Percentiles rank a stretch among this genome's conserved stretches.
These are phyloP conservation scores for Onthophagus sagittarius DNA, from an alignment of 2,888 invertebrate species.

Conservation along the genomic window DNA sequence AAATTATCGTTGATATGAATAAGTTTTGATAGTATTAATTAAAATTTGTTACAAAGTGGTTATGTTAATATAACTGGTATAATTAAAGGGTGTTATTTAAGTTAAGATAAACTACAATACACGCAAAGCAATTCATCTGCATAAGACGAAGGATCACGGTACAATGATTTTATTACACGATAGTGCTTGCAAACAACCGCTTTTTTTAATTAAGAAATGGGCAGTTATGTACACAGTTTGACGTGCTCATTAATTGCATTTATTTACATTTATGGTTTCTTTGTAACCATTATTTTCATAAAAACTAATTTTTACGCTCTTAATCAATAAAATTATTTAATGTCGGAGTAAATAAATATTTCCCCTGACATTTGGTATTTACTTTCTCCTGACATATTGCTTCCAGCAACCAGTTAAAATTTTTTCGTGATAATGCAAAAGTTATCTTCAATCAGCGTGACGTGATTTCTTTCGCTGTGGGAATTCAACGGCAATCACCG, in stretches of 20 bases:
- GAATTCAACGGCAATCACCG: not conserved
- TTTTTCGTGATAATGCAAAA: not conserved
- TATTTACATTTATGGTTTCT: not conserved
- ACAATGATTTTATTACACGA: not conserved
- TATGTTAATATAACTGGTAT: not conserved
- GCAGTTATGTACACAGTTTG: not conserved
- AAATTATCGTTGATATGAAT: not conserved
- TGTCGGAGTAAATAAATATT: not conserved
- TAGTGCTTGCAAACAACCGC: not conserved
- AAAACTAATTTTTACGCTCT: not conserved
- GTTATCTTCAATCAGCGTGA: not conserved
- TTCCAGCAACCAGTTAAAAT: not conserved
- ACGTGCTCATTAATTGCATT: not conserved
- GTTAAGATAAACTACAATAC: not conserved
- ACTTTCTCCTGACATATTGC: not conserved
- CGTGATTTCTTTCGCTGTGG: not conserved
- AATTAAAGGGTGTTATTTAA: not conserved
- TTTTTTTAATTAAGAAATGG: not conserved
- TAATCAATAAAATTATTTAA: not conserved
- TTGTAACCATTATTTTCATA: not conserved
- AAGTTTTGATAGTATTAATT: too few relatives aligned
- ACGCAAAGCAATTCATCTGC: not conserved
- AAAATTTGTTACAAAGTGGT: not conserved
- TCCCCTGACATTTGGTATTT: not conserved
- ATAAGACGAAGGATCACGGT: not conserved